Percentiles rank a stretch among this genome's conserved stretches.
These are phyloP conservation scores for Phortica magna DNA, from an alignment of 2,888 invertebrate species.

Conservation along the genomic window DNA sequence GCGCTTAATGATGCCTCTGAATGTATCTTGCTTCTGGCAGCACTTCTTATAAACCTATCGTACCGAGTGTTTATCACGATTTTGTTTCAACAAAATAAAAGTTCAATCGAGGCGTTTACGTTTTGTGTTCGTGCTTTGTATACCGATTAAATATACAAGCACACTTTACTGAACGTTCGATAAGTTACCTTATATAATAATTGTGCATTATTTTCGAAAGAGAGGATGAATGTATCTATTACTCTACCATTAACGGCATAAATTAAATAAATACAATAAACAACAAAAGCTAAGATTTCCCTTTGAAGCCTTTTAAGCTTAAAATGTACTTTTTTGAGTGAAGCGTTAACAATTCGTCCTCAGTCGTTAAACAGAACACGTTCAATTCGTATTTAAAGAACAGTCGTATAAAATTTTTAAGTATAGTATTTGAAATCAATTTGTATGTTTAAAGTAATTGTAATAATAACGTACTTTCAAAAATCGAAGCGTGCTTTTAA, in stretches of 20 bases:
- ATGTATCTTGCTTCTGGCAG: neutral
- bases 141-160: neutral
- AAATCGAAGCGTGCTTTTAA: too few species aligned
- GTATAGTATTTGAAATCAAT: too few species aligned
- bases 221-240: neutral
- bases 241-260: neutral
- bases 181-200: conserved; percentile 23
- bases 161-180: neutral
- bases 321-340: neutral
- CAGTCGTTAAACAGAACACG: too few species aligned
- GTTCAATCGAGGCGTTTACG: neutral
- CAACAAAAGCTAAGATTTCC: neutral
- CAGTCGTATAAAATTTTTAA: too few species aligned
- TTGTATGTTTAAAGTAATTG: too few species aligned
- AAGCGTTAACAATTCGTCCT: neutral
- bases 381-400: too few species aligned
- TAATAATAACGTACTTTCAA: too few species aligned
- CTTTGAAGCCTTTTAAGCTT: neutral
- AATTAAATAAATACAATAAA: conserved; percentile 4
- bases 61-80: neutral
- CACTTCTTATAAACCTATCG: neutral
- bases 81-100: neutral
- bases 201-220: neutral
- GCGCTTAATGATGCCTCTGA: neutral
- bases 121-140: conserved; percentile 11